These are phyloP conservation scores for Tribolium madens DNA, from an alignment of 1,140 invertebrate species.

Conservation along the genomic window DNA sequence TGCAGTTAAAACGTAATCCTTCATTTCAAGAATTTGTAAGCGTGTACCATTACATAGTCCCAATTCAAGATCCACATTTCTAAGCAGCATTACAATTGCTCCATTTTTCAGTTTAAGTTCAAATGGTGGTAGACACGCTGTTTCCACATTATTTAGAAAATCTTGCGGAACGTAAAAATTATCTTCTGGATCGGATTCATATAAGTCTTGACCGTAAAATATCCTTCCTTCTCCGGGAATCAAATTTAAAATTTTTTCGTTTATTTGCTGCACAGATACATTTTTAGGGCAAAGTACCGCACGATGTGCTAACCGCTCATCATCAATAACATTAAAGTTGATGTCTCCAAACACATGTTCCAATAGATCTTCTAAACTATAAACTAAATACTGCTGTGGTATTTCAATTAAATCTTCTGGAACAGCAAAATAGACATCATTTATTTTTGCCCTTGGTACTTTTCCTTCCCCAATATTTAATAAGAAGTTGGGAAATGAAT, in stretches of 20 bases:
- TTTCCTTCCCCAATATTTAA: not conserved
- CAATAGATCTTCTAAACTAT: not conserved
- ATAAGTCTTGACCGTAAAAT: not conserved
- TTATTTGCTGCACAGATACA: conserved; percentile 50
- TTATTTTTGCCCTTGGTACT: not conserved
- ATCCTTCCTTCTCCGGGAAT: conserved; percentile 43
- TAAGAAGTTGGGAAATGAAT: not conserved
- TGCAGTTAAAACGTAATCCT: conserved; percentile 50
- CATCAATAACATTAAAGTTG: not conserved
- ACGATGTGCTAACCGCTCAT: conserved; percentile 49
- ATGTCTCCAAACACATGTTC: not conserved
- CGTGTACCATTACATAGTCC: conserved; percentile 53
- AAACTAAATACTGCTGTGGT: not conserved
- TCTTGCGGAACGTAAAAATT: conserved; percentile 27
- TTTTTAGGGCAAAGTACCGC: conserved; percentile 50
- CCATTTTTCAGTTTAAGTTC: conserved; percentile 53
- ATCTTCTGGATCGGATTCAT: not conserved
- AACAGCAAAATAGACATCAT: not conserved
- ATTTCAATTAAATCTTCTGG: not conserved
- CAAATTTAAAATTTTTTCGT: conserved; percentile 51
- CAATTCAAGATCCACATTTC: conserved; percentile 50
- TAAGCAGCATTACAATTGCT: conserved; percentile 52
- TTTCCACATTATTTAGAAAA: conserved; percentile 53
- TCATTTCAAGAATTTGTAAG: conserved; percentile 45
- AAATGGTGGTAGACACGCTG: conserved; percentile 50